Conservation (phyloP, 35 echinoderm and acorn worm species). For the Diadema setosum region DNA sequence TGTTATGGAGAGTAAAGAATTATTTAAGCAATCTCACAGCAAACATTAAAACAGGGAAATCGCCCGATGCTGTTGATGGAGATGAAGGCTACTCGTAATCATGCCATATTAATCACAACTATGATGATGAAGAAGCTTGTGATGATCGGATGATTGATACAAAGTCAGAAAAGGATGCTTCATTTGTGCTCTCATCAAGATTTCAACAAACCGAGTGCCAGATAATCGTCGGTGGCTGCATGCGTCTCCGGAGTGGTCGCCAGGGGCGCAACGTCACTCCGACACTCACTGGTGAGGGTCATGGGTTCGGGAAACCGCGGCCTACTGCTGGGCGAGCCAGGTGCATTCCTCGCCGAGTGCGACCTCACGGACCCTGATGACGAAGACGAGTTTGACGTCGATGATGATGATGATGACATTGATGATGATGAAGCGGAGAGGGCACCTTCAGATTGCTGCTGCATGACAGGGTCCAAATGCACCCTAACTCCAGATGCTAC, state of each 20-base stretch:
- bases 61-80: too few relatives aligned
- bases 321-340: conserved; percentile 18
- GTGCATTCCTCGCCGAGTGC: neutral
- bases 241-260: neutral
- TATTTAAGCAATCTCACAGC: too few relatives aligned
- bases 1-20: too few relatives aligned
- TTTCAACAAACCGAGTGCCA: too few relatives aligned
- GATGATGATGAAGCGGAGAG: neutral
- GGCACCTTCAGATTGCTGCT: neutral
- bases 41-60: too few relatives aligned
- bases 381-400: neutral
- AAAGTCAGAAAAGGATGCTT: too few relatives aligned
- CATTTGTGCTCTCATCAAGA: too few relatives aligned
- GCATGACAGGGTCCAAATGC: conserved; percentile 28
- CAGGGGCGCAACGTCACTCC: neutral
- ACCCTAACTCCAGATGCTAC: conserved; percentile 10
- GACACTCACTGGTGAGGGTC: conserved; percentile 8
- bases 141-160: too few relatives aligned
- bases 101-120: too few relatives aligned
- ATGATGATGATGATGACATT: neutral
- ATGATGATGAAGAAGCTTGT: too few relatives aligned
- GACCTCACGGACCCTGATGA: neutral
- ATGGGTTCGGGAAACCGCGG: conserved; percentile 15
- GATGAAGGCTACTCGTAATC: too few relatives aligned
- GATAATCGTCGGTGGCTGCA: too few relatives aligned